Evolutionary conservation across 2,888 invertebrate species (phyloP), one percentile per base, ranked within the genome.

Genomic region (Dryobotodes eremita): DNA sequence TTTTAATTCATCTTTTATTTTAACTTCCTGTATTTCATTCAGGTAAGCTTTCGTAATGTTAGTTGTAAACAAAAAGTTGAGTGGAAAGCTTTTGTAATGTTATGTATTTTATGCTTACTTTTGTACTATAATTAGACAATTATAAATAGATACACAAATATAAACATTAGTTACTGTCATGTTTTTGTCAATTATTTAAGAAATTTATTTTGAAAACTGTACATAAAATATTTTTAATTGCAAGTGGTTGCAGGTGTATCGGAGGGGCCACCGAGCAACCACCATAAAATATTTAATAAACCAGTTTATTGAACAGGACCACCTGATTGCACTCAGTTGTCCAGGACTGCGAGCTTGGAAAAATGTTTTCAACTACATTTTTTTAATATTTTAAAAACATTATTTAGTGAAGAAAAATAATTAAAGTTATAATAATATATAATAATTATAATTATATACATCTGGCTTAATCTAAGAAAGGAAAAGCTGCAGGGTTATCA

Each of bases 221-320:
- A 77, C 59, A 71, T 73, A 68, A 75, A 86, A 68, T 73, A 83
- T 71, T 65, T 77, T 77, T 77, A 83, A 83, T 86, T 82, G 68
- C 36, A 75, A 69, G 70, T 71, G 68, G 48, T 69, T 86, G 86
- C 85, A 87, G 85, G 88, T 83, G 83, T 88, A 89, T 90, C 91
- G 86, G 87, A 89, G 86, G 84, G 81, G 88, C 88, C 89, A 88
- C 84, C 89, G 82, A 87, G 85, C 90, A 91, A 87, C 88, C 83
- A 88, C 91, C 88, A 94, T 94, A 94, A 94, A 94, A 95, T 94
- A 94, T 95, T 95, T 93, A 92, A 93, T 94, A 94, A 94, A 95
- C 95, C 94, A 91, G 95, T 95, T 95, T 94, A 94, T 93, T 92
- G 91, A 93, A 93, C 94, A 92, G 92, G 93, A 93, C 93, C 91